Evolutionary conservation across 1,140 invertebrate genomes (phyloP), one percentile per base, ranked within the genome.

Genomic region (Atopsyche davidsoni): DNA sequence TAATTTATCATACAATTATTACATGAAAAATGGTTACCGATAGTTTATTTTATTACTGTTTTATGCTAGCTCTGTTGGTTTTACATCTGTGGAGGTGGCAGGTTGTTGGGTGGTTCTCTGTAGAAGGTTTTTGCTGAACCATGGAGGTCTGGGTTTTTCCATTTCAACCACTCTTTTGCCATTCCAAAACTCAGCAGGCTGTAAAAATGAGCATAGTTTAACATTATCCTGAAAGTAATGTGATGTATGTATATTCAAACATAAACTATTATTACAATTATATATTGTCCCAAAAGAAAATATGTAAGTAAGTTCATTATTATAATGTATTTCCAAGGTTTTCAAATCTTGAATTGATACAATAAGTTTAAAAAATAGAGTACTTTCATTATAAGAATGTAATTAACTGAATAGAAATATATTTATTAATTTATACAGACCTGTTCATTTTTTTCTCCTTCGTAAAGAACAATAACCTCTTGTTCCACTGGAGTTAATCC

Each of bases 391-490:
- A 38, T 9, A 9, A 7, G 9, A 38, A n/a, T n/a, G n/a, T n/a
- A n/a, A n/a, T n/a, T n/a, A n/a, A n/a, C n/a, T n/a, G n/a, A n/a
- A n/a, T n/a, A n/a, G n/a, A n/a, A n/a, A n/a, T n/a, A n/a, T n/a
- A n/a, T n/a, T n/a, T n/a, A n/a, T n/a, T n/a, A n/a, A n/a, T n/a
- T n/a, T 22, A 38, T 53, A 54, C 14, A 62, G 64, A 76, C 76
- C 64, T 74, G 64, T 23, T 79, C 68, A 14, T 74, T 58, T 59
- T 76, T 80, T 66, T 94, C 91, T 43, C 83, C 83, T 63, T 91
- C 75, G 66, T 93, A 95, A 1, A 92, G 62, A 3, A 93, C 82
- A 35, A 89, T 71, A 1, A 95, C 84, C 68, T 93, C 87, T 63
- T 88, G 75, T 64, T 92, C 86, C 35, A 92, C 76, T 3, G 87